These are phyloP conservation scores for Cryptocheilus praepositus DNA, from an alignment of 2,888 invertebrate genomes.

Conservation along the genomic window DNA sequence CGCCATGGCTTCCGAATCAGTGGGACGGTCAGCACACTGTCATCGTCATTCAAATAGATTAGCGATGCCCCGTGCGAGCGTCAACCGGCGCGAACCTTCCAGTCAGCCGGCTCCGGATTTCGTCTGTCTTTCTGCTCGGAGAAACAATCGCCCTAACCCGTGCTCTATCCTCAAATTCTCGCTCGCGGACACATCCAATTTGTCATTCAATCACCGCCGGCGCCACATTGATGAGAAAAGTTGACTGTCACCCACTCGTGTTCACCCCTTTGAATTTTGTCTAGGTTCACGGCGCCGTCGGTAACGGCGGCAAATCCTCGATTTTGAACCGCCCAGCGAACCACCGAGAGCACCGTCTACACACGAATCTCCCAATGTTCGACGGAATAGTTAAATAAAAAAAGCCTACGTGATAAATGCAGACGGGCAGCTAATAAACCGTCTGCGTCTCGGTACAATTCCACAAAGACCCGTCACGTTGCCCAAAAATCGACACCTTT, in stretches of 20 bases:
- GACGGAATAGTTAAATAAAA: not conserved
- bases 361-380: not conserved
- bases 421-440: no score
- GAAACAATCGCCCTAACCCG: conserved; percentile 44
- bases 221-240: conserved; percentile 66
- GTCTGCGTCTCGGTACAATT: no score
- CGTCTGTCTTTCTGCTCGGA: conserved; percentile 36
- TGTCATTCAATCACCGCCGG: conserved; percentile 65
- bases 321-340: conserved; percentile 2
- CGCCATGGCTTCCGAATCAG: conserved; percentile 80
- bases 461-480: no score
- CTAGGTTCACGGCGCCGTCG: conserved; percentile 53
- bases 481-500: no score
- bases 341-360: no score
- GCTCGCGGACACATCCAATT: conserved; percentile 61
- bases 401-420: not conserved
- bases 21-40: conserved; percentile 62
- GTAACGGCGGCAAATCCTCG: conserved; percentile 43
- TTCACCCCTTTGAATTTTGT: conserved; percentile 54
- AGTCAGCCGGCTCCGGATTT: conserved; percentile 26
- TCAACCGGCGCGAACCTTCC: conserved; percentile 27
- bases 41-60: conserved; percentile 59
- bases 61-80: conserved; percentile 37
- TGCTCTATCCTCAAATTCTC: conserved; percentile 47
- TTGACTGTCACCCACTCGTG: conserved; percentile 62